Base-by-base conservation (phyloP, 2,113 vertebrate species). In the Grammomys dolichurus region DNA sequence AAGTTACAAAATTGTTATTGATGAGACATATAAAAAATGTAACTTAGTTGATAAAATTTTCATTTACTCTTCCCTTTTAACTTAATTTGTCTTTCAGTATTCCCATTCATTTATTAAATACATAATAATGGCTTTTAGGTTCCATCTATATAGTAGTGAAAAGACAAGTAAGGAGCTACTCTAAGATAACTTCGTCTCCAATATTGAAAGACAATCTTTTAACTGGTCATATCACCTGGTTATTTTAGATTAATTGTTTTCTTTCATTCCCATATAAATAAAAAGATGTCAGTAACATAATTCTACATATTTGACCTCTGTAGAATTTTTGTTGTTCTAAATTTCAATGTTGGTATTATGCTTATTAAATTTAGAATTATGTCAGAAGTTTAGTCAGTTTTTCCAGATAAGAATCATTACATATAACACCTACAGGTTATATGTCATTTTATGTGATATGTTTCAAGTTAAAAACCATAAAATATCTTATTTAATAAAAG, bases 71-170 rank as follows among this genome's bases (percentile, higher is more conserved):
- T 90, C 10, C 90, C 12, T 19, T 72, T 65, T 48, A 10, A 51
- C 22, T 88, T 22, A 65, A 46, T 82, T 90, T 94, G 12, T 95
- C 24, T 48, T 92, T 90, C 81, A 77, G 31, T 17, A 56, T 92
- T 89, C 56, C 4, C 67, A 4, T n/a, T 16, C 26, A n/a, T 81
- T 22, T 80, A 24, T 56, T 54, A 58, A 67, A 20, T 65, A 2
- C 12, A 40, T 40, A 40, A 40, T 40, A 46, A 63, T 80, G 16
- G 36, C 4, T 72, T 20, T 43, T 82, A 86, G 16, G 4, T 1
- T 92, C 13, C 5, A 80, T 11, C 48, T 88, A 28, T 1, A 48
- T 10, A n/a, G 24, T 3, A 1, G 3, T 88, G 24, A 77, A 72
- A 82, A 75, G 28, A 81, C 16, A n/a, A 69, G 19, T 36, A 22